Conservation (phyloP, 2,888 invertebrate genomes). For the Apomyelois bistriatella region DNA sequence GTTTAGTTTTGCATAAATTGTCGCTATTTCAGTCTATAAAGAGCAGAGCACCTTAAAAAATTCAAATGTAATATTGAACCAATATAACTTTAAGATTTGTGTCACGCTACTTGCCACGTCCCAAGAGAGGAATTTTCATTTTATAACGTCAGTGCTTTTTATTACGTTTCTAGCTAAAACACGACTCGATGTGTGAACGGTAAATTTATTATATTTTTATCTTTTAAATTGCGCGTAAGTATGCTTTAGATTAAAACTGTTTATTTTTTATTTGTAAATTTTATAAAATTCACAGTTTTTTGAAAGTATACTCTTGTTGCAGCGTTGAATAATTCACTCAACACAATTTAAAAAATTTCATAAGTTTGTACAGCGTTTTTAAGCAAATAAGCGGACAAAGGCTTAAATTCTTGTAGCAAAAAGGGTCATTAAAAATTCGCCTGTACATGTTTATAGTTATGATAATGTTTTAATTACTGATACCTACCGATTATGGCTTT, state of each 20-base stretch:
- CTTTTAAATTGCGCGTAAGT: neutral
- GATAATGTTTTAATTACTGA: too few relatives aligned
- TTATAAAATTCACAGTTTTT: neutral
- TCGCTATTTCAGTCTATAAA: too few relatives aligned
- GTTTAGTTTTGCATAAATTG: too few relatives aligned
- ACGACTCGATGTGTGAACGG: neutral
- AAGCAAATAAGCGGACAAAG: constrained; percentile 10
- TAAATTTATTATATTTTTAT: neutral
- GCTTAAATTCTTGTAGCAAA: neutral
- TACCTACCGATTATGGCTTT: too few relatives aligned
- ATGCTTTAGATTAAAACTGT: neutral
- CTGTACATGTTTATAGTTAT: neutral
- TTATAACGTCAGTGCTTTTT: constrained; percentile 26
- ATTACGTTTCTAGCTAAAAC: constrained; percentile 18
- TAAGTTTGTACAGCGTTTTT: neutral
- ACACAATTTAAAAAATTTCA: constrained; percentile 8
- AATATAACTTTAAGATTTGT: constrained; percentile 27
- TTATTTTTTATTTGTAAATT: neutral
- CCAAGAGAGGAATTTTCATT: constrained; percentile 27
- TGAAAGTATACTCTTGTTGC: constrained; percentile 2
- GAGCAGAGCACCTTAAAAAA: too few relatives aligned
- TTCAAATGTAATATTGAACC: constrained; percentile 17
- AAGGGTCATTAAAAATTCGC: neutral
- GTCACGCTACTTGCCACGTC: constrained; percentile 26
- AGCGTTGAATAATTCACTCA: constrained; percentile 10